A percentile compares a stretch with the other conserved stretches of the same genome.
phyloP scores from a whole-genome alignment of 1,140 invertebrate species.

The Berghia stephanieae region DNA sequence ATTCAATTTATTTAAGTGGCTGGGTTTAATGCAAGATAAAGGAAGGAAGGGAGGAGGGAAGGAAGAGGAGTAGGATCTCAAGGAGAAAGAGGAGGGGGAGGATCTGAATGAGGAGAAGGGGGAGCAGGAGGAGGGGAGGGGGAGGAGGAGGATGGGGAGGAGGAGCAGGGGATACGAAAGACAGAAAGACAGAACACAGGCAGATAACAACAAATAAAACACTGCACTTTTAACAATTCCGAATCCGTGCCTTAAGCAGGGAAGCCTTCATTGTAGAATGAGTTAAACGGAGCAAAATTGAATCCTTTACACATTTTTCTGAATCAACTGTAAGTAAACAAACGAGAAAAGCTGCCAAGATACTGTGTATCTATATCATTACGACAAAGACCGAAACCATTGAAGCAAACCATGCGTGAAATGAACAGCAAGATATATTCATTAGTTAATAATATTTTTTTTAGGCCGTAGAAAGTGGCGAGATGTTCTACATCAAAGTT shows the following conservation, averaged over 20 bases:
- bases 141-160: not conserved
- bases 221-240: not conserved
- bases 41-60: not conserved
- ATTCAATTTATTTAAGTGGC: too few species aligned
- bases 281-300: not conserved
- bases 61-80: not conserved
- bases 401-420: too few species aligned
- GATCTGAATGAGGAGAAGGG: not conserved
- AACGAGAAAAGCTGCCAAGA: too few species aligned
- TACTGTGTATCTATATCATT: too few species aligned
- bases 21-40: not conserved
- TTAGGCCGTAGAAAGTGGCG: too few species aligned
- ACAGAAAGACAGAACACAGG: conserved; percentile 12
- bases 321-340: too few species aligned
- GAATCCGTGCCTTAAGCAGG: not conserved
- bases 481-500: too few species aligned
- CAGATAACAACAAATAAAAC: too few species aligned
- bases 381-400: too few species aligned
- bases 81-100: conserved; percentile 4
- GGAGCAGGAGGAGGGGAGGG: not conserved
- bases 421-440: too few species aligned
- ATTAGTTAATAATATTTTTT: too few species aligned
- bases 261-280: not conserved
- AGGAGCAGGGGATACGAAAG: not conserved
- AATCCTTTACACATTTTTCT: too few species aligned